Conservation (phyloP, 2,888 invertebrate species). For the Microctonus brassicae region DNA sequence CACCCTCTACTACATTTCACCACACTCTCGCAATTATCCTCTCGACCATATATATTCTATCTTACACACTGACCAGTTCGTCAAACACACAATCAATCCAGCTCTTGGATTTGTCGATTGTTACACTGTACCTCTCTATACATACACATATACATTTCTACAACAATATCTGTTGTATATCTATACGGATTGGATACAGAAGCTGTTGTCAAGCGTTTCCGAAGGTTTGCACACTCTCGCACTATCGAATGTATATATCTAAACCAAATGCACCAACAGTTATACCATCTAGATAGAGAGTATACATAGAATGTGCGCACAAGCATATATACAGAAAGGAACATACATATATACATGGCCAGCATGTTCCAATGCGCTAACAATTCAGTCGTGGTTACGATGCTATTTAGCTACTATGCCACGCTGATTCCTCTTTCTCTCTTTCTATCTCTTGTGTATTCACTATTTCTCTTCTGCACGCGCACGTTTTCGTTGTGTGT, state of each 20-base stretch:
- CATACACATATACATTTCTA: neutral
- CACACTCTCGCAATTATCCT: too few relatives aligned
- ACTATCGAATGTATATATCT: neutral
- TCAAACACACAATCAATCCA: neutral
- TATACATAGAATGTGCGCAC: conserved; percentile 8
- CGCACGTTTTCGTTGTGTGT: neutral
- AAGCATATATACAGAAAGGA: conserved; percentile 34
- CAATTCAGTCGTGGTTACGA: conserved; percentile 66
- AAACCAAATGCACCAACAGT: conserved; percentile 4
- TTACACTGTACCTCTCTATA: too few relatives aligned
- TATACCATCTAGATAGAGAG: conserved; percentile 18
- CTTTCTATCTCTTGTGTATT: neutral
- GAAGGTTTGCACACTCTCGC: neutral
- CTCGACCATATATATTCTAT: too few relatives aligned
- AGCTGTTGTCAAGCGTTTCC: neutral
- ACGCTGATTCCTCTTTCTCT: conserved; percentile 60
- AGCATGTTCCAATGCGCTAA: conserved; percentile 61
- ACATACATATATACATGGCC: conserved; percentile 42
- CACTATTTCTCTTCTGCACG: neutral
- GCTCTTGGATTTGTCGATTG: neutral
- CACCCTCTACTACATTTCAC: too few relatives aligned
- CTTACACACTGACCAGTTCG: neutral
- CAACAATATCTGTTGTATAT: neutral
- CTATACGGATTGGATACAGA: neutral
- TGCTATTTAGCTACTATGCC: conserved; percentile 64